Conservation (phyloP, 2,113 vertebrate species). For the Limanda limanda region DNA sequence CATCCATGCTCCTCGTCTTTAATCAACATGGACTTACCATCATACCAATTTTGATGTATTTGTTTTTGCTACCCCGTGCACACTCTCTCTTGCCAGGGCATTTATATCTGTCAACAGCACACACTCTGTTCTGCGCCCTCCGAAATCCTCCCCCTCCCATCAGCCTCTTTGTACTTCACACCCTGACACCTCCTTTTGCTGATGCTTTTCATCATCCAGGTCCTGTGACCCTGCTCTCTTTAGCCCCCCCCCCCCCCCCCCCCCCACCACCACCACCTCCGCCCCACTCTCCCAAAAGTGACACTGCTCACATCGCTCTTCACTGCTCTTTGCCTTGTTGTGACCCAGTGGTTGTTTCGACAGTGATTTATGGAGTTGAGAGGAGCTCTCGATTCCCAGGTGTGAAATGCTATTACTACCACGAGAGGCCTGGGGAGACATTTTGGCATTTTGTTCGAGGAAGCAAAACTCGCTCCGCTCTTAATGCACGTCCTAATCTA, state of each 20-base stretch:
- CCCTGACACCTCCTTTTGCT: slow-evolving; percentile 39
- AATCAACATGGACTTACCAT: neutral
- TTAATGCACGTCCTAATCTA: slow-evolving; percentile 44
- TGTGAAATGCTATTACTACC: slow-evolving; percentile 75
- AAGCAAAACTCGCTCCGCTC: slow-evolving; percentile 40
- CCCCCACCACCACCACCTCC: neutral
- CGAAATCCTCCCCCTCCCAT: neutral
- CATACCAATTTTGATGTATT: neutral
- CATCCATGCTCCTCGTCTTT: neutral
- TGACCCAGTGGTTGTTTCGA: slow-evolving; percentile 73
- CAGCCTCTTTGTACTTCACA: slow-evolving; percentile 34
- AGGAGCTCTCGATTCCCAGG: slow-evolving; percentile 68
- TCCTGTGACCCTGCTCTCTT: slow-evolving; percentile 20
- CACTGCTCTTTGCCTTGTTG: slow-evolving; percentile 51
- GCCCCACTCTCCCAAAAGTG: slow-evolving; percentile 20
- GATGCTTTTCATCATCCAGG: slow-evolving; percentile 26
- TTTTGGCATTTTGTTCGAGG: slow-evolving; percentile 58
- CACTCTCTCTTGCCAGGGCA: neutral
- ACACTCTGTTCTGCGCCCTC: too few species aligned
- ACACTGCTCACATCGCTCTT: slow-evolving; percentile 32
- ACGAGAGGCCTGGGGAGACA: slow-evolving; percentile 52
- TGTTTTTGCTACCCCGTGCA: neutral
- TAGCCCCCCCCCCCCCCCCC: slow-evolving; percentile 28
- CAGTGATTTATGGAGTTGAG: slow-evolving; percentile 66
- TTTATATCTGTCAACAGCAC: neutral